Conservation (phyloP, 2,888 invertebrate genomes). For the Xestobium rufovillosum region DNA sequence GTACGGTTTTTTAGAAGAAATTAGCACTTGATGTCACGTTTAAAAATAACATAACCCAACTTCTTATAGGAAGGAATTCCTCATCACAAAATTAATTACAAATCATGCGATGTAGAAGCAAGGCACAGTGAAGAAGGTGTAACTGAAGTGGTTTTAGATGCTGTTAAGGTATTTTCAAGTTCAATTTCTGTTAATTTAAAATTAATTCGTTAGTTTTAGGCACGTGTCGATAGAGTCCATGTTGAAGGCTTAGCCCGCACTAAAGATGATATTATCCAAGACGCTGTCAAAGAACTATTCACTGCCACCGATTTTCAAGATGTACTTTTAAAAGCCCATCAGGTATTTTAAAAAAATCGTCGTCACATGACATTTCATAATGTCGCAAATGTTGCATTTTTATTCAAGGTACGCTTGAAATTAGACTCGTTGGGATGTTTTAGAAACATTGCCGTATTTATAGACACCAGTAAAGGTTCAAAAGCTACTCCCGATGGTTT, state of each 20-base stretch:
- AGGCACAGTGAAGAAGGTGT: no score
- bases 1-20: conserved; percentile 20
- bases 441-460: conserved; percentile 73
- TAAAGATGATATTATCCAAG: conserved; percentile 78
- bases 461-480: conserved; percentile 79
- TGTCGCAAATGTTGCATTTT: conserved; percentile 2
- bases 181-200: conserved; percentile 3
- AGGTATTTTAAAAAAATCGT: conserved; percentile 40
- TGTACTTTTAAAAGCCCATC: conserved; percentile 62
- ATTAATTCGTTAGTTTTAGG: conserved; percentile 44
- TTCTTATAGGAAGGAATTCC: conserved; percentile 25
- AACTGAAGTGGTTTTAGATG: conserved; percentile 48
- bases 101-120: conserved; percentile 29
- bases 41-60: conserved; percentile 27
- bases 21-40: conserved; percentile 12
- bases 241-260: conserved; percentile 81
- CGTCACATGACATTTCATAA: not conserved
- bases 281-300: conserved; percentile 75
- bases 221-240: conserved; percentile 77
- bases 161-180: conserved; percentile 42
- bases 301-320: conserved; percentile 80
- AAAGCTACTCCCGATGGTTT: conserved; percentile 72
- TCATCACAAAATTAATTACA: conserved; percentile 25
- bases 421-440: conserved; percentile 84
- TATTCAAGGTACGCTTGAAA: conserved; percentile 59